These are phyloP conservation scores for Hydra vulgaris DNA, from an alignment of 30 jellyfish, hydroid and myxozoan genomes.

Conservation along the genomic window DNA sequence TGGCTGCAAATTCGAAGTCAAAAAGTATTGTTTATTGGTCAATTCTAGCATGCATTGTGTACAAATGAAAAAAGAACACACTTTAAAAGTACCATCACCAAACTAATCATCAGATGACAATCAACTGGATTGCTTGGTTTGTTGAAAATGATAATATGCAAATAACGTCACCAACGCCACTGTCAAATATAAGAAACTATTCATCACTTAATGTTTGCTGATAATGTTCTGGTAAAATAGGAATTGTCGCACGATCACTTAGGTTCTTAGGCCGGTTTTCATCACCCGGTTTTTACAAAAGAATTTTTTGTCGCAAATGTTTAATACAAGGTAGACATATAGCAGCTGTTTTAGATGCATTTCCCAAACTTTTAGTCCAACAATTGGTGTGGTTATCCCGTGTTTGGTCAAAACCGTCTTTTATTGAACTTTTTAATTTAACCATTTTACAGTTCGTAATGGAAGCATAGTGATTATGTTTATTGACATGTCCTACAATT, in stretches of 20 bases:
- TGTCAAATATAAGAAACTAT: too few relatives aligned
- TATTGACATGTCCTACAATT: too few relatives aligned
- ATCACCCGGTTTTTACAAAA: too few relatives aligned
- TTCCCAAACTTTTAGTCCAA: constrained; percentile 13
- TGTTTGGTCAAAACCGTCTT: constrained; percentile 1
- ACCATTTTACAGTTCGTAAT: too few relatives aligned
- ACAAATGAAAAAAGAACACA: constrained; percentile 14
- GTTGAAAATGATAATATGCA: background rate
- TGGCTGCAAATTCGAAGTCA: too few relatives aligned
- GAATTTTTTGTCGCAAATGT: too few relatives aligned
- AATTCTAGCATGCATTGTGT: constrained; percentile 8
- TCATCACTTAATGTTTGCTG: too few relatives aligned
- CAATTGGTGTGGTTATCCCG: background rate
- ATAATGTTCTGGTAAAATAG: too few relatives aligned
- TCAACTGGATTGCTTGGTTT: background rate
- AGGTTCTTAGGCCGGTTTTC: too few relatives aligned
- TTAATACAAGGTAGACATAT: constrained; percentile 6
- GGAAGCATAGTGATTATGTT: too few relatives aligned
- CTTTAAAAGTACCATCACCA: constrained; percentile 17
- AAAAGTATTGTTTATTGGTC: background rate
- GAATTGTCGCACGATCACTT: too few relatives aligned
- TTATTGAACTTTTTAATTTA: constrained; percentile 8
- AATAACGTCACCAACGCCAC: constrained; percentile 15
- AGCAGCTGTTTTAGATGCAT: constrained; percentile 14
- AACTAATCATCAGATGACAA: background rate